Conservation (phyloP, 2,888 invertebrate genomes). For the Trichogramma dendrolimi region DNA sequence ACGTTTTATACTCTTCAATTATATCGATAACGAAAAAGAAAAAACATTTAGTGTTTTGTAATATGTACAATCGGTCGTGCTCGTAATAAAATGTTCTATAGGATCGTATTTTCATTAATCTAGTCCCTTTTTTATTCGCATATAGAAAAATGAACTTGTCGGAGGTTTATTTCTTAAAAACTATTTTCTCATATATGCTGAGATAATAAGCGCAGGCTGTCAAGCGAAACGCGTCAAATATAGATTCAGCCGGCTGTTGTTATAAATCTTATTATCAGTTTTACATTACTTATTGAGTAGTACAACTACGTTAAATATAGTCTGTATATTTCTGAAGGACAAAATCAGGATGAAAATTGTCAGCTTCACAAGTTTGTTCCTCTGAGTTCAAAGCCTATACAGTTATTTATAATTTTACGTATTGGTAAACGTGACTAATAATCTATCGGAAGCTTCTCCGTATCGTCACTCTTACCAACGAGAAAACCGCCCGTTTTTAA, state of each 20-base stretch:
- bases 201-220: too few relatives aligned
- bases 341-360: constrained; percentile 14
- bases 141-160: constrained; percentile 26
- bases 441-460: too few relatives aligned
- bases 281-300: too few relatives aligned
- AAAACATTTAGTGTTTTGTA: constrained; percentile 17
- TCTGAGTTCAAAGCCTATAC: constrained; percentile 9
- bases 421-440: too few relatives aligned
- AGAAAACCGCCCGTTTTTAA: too few relatives aligned
- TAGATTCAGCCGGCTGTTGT: too few relatives aligned
- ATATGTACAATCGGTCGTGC: constrained; percentile 28
- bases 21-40: constrained; percentile 13
- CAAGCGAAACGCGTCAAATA: too few relatives aligned
- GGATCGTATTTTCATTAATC: constrained; percentile 15
- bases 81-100: constrained; percentile 17
- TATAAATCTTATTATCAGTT: too few relatives aligned
- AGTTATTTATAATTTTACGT: too few relatives aligned
- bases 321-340: constrained; percentile 10
- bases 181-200: background rate
- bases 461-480: too few relatives aligned
- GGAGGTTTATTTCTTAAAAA: constrained; percentile 7
- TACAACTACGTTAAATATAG: background rate
- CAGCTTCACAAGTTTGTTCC: constrained; percentile 14
- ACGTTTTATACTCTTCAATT: constrained; percentile 9
- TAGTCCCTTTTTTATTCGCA: constrained; percentile 9